Evolutionary conservation across 1,140 invertebrate genomes (phyloP).

Genomic region (Platyura marginata): DNA sequence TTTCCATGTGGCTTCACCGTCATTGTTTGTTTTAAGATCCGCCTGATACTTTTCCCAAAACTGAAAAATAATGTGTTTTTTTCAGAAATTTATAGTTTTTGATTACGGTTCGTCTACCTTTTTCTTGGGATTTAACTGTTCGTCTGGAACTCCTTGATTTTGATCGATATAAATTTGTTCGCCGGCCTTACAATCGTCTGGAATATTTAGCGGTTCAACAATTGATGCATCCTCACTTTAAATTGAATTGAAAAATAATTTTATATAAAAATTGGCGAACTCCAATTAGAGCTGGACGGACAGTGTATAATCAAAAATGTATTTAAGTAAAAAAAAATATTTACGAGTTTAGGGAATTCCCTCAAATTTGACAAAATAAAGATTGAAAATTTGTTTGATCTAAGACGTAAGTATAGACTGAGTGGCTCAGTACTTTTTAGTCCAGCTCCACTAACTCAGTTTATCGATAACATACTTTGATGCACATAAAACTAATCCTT

Average conservation of each 20-base stretch:
- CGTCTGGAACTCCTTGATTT: conserved; percentile 60
- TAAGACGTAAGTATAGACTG: too few relatives aligned
- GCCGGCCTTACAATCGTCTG: conserved; percentile 50
- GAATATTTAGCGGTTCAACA: conserved; percentile 70
- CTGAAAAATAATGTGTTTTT: neutral
- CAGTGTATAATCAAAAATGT: too few relatives aligned
- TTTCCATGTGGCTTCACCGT: conserved; percentile 64
- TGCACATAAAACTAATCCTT: conserved; percentile 85
- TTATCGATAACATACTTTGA: conserved; percentile 41
- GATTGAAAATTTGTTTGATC: too few relatives aligned
- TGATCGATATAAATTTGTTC: conserved; percentile 68
- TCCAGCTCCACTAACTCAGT: neutral
- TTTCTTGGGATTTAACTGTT: conserved; percentile 85
- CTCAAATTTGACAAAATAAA: too few relatives aligned
- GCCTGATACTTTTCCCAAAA: conserved; percentile 84
- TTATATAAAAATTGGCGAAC: too few relatives aligned
- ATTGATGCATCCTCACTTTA: conserved; percentile 48
- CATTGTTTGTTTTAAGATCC: conserved; percentile 61
- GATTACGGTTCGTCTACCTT: conserved; percentile 31
- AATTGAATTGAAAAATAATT: neutral
- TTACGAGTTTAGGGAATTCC: too few relatives aligned
- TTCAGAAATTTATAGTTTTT: neutral
- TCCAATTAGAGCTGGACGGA: too few relatives aligned
- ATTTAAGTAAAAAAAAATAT: too few relatives aligned
- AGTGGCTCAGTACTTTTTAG: too few relatives aligned